Percentiles rank a stretch among this genome's conserved stretches.
Evolutionary conservation across 64 coral and sea anemone species (phyloP).

Genomic region (Catalaphyllia jardinei): DNA sequence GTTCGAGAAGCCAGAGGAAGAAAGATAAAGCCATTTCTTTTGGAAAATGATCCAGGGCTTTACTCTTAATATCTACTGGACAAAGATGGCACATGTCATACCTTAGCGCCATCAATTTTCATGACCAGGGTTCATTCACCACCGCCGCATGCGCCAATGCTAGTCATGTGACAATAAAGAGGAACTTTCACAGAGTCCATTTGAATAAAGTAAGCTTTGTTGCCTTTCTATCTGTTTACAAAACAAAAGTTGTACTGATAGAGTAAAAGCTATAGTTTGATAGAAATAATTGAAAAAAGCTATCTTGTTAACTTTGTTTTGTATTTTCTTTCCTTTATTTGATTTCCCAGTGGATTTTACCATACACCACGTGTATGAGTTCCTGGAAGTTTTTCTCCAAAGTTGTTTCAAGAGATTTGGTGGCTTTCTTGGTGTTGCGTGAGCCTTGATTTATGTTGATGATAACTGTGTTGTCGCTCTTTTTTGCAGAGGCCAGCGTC

Average conservation of each 20-base stretch:
- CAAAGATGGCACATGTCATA: not conserved
- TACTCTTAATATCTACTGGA: not conserved
- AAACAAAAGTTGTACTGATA: not conserved
- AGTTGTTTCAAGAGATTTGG: conserved; percentile 2
- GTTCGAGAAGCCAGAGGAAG: too few species aligned
- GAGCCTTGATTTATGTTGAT: not conserved
- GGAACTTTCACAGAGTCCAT: not conserved
- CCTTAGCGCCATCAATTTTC: not conserved
- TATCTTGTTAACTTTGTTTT: too few species aligned
- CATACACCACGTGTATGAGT: not conserved
- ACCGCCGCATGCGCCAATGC: not conserved
- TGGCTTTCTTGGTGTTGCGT: not conserved
- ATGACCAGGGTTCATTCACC: not conserved
- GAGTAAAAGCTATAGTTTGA: too few species aligned
- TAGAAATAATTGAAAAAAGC: too few species aligned
- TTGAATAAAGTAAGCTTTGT: not conserved
- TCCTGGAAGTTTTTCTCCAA: not conserved
- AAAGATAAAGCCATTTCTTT: too few species aligned
- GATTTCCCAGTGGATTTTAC: too few species aligned
- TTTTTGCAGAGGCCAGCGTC: too few species aligned
- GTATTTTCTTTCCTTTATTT: too few species aligned
- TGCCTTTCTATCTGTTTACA: not conserved
- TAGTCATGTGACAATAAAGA: not conserved
- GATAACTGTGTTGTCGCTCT: too few species aligned
- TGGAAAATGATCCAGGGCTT: too few species aligned